phyloP scores from a whole-genome alignment of 2,888 invertebrate genomes.

The Epinotia demarniana region DNA sequence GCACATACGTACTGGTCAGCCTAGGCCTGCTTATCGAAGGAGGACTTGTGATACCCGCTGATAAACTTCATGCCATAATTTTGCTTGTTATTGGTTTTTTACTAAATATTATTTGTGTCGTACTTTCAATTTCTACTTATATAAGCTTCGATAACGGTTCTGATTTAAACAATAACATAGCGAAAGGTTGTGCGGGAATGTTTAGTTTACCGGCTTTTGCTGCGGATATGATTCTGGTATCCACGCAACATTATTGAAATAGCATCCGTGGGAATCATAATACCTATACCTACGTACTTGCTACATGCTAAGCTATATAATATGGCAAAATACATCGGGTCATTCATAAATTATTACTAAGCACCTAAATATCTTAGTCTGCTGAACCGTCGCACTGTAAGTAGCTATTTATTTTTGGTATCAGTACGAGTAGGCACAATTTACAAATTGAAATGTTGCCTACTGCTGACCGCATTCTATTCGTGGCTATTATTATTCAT shows the following conservation, averaged over 20 bases:
- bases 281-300: neutral
- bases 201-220: slow-evolving; percentile 53
- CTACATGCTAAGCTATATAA: neutral
- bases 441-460: neutral
- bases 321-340: neutral
- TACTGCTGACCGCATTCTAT: neutral
- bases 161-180: slow-evolving; percentile 46
- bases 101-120: slow-evolving; percentile 53
- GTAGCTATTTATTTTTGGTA: neutral
- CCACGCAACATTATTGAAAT: neutral
- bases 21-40: slow-evolving; percentile 65
- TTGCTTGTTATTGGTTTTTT: slow-evolving; percentile 55
- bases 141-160: slow-evolving; percentile 31
- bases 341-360: neutral
- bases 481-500: too few species aligned
- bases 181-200: slow-evolving; percentile 58
- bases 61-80: slow-evolving; percentile 53
- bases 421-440: neutral
- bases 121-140: slow-evolving; percentile 55
- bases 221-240: slow-evolving; percentile 55
- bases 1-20: slow-evolving; percentile 57
- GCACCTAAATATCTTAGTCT: neutral
- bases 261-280: neutral
- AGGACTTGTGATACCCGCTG: slow-evolving; percentile 54
- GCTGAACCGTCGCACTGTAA: neutral